Evolutionary conservation across 2,113 vertebrate genomes (phyloP).

Genomic region (Leptobrachium ailaonicum): DNA sequence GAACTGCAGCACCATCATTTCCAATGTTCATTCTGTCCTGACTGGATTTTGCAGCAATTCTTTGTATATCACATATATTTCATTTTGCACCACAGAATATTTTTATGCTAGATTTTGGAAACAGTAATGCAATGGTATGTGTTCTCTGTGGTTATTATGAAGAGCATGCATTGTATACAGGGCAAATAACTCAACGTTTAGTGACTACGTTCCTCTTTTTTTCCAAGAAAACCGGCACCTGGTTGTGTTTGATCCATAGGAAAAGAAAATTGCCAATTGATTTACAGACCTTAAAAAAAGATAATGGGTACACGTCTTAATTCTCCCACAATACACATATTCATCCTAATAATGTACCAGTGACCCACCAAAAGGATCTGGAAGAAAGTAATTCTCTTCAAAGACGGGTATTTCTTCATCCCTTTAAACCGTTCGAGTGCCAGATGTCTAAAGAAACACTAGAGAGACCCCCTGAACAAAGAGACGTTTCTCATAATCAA

Average conservation of each 20-base stretch:
- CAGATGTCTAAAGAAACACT: conserved; percentile 1
- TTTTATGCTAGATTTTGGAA: too few species aligned
- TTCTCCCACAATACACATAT: conserved; percentile 3
- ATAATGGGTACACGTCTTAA: neutral
- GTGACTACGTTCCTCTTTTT: too few species aligned
- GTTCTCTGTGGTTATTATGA: too few species aligned
- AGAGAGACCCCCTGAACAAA: conserved; percentile 7
- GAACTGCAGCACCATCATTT: too few species aligned
- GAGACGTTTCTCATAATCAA: conserved; percentile 32
- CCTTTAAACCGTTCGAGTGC: conserved; percentile 17
- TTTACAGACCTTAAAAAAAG: neutral
- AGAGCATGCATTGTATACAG: too few species aligned
- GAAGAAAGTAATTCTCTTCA: neutral
- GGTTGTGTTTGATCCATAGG: neutral
- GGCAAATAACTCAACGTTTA: too few species aligned
- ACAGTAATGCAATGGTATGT: too few species aligned
- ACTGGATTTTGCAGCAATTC: too few species aligned
- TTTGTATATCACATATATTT: too few species aligned
- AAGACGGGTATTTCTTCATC: too few species aligned
- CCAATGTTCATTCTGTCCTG: too few species aligned
- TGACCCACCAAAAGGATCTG: neutral
- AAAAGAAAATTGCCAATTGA: neutral
- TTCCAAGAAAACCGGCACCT: neutral
- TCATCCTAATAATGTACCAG: neutral
- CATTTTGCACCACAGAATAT: too few species aligned